Conservation (phyloP, 2,113 vertebrate genomes). For the Agapornis roseicollis region DNA sequence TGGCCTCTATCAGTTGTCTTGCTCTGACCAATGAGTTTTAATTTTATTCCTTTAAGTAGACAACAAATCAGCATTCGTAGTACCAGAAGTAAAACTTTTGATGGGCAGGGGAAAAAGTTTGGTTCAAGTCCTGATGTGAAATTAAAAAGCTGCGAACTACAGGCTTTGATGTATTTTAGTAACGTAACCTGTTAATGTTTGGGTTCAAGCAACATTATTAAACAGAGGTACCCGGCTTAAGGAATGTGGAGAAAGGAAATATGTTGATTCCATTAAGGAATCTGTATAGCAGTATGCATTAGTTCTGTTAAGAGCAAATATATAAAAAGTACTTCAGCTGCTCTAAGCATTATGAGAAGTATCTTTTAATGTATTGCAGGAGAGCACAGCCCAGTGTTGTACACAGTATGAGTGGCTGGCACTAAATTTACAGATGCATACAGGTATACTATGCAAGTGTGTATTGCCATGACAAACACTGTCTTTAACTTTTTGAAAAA, state of each 20-base stretch:
- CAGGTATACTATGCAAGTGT: constrained; percentile 92
- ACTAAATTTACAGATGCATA: constrained; percentile 77
- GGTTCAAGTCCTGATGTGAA: constrained; percentile 32
- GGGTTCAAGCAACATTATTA: constrained; percentile 44
- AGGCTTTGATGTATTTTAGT: constrained; percentile 30
- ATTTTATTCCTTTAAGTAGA: constrained; percentile 65
- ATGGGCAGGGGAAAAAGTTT: constrained; percentile 1
- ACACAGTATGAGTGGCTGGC: constrained; percentile 73
- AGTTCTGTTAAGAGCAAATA: constrained; percentile 86
- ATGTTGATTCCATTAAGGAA: constrained; percentile 94
- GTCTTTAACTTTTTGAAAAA: constrained; percentile 71
- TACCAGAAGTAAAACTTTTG: constrained; percentile 68
- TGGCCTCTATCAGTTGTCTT: constrained; percentile 40
- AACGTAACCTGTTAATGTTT: constrained; percentile 63
- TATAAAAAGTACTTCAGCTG: constrained; percentile 80
- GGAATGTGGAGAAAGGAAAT: constrained; percentile 89
- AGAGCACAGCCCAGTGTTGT: constrained; percentile 70
- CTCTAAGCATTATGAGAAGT: constrained; percentile 75
- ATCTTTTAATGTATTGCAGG: constrained; percentile 76
- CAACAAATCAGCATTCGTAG: constrained; percentile 69
- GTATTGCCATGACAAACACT: constrained; percentile 74
- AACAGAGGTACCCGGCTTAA: constrained; percentile 75
- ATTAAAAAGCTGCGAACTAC: constrained; percentile 35
- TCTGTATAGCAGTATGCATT: constrained; percentile 86
- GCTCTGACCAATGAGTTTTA: constrained; percentile 63